Evolutionary conservation across 2,113 vertebrate genomes (phyloP).

Genomic region (Chamaetylas fuelleborni): DNA sequence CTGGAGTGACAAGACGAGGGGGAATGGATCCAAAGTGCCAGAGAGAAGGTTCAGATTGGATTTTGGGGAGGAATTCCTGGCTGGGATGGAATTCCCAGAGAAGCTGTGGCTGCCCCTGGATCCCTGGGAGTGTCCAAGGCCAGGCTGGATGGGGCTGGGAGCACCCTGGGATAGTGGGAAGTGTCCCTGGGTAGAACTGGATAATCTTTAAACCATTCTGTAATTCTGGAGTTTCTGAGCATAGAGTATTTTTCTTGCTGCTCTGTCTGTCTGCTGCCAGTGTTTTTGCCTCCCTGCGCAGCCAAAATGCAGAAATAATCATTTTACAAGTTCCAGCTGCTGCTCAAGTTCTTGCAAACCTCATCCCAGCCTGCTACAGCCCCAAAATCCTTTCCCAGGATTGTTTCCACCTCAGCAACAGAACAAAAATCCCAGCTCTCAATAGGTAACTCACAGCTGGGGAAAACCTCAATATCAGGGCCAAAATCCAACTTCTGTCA

Average conservation of each 20-base stretch:
- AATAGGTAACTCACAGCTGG: neutral
- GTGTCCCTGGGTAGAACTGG: neutral
- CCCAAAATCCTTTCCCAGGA: neutral
- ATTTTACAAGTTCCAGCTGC: neutral
- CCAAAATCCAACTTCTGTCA: neutral
- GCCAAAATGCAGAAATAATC: neutral
- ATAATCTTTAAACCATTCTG: neutral
- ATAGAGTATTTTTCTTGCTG: neutral
- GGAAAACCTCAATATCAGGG: neutral
- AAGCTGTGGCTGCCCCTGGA: neutral
- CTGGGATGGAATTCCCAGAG: neutral
- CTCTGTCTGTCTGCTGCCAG: neutral
- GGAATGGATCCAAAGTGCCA: neutral
- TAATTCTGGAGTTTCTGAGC: neutral
- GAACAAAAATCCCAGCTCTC: neutral
- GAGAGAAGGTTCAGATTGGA: neutral
- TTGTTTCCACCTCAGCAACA: neutral
- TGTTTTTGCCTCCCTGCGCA: neutral
- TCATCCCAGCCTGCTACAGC: neutral
- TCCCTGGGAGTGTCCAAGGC: neutral
- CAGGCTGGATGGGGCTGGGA: neutral
- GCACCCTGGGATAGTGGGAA: rapidly evolving
- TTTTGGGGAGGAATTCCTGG: neutral
- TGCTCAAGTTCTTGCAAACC: neutral
- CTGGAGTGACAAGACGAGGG: neutral